phyloP scores from a whole-genome alignment of 2,888 invertebrate species.

The Synanthedon myopaeformis region DNA sequence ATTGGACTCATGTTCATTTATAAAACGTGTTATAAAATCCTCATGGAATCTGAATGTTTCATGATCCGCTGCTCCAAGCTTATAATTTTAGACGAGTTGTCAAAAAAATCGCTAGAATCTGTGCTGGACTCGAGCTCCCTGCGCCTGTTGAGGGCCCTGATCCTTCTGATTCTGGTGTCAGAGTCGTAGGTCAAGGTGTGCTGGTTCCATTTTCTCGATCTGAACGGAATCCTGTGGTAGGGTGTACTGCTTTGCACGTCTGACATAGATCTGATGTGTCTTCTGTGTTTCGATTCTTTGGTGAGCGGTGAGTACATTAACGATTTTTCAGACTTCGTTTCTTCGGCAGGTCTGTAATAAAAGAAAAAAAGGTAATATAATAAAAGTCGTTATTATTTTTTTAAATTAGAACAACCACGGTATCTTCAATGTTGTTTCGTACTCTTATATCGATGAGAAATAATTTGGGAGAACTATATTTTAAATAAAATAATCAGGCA shows the following conservation, averaged over 20 bases:
- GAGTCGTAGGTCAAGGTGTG: conserved; percentile 54
- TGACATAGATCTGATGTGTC: conserved; percentile 63
- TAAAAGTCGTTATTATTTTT: too few relatives aligned
- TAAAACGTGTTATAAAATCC: conserved; percentile 27
- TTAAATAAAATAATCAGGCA: too few relatives aligned
- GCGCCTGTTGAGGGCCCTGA: conserved; percentile 32
- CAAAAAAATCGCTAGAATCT: conserved; percentile 50
- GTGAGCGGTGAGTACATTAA: conserved; percentile 44
- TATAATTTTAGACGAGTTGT: conserved; percentile 33
- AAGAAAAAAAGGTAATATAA: conserved; percentile 6
- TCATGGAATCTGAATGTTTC: conserved; percentile 60
- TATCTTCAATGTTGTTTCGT: too few relatives aligned
- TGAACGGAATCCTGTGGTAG: conserved; percentile 37
- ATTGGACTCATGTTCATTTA: too few relatives aligned
- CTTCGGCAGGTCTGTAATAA: conserved; percentile 49
- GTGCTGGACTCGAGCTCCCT: conserved; percentile 40
- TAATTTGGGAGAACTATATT: too few relatives aligned
- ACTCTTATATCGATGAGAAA: too few relatives aligned
- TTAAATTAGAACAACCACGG: too few relatives aligned
- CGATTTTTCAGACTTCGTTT: conserved; percentile 28
- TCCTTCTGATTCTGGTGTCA: conserved; percentile 45
- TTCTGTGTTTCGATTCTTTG: conserved; percentile 46
- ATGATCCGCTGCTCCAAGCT: conserved; percentile 50
- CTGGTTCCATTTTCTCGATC: conserved; percentile 39
- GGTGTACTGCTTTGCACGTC: conserved; percentile 62